phyloP scores from a whole-genome alignment of 2,113 vertebrate species.

The Sterrhoptilus dennistouni region DNA sequence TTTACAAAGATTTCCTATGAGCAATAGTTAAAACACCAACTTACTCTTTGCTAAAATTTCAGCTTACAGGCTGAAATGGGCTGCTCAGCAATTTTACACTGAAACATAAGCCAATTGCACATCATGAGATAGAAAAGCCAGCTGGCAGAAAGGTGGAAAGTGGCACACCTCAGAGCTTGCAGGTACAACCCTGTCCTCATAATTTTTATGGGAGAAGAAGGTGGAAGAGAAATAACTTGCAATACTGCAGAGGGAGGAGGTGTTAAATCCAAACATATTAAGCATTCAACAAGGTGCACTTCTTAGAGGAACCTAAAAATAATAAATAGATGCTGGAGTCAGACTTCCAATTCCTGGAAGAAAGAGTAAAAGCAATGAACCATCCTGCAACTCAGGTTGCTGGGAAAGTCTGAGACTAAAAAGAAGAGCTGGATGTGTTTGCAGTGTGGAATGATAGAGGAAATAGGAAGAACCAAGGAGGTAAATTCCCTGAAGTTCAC shows the following conservation, averaged over 20 bases:
- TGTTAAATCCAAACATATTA: background rate
- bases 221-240: background rate
- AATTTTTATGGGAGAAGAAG: background rate
- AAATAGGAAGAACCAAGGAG: conserved; percentile 1
- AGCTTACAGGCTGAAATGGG: background rate
- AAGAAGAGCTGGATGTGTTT: background rate
- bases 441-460: background rate
- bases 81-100: background rate
- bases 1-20: background rate
- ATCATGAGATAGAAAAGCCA: background rate
- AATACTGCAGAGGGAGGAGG: background rate
- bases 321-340: background rate
- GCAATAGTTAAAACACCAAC: background rate
- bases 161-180: background rate
- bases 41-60: background rate
- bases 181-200: background rate
- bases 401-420: background rate
- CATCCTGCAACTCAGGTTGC: background rate
- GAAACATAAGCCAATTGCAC: background rate
- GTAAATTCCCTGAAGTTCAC: background rate
- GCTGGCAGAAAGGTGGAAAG: background rate
- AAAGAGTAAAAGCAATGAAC: background rate
- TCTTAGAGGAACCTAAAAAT: background rate
- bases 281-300: background rate
- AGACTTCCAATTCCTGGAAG: background rate